Evolutionary conservation across 2,113 vertebrate species (phyloP), one percentile per base, ranked within the genome.

Genomic region (Perccottus glenii): DNA sequence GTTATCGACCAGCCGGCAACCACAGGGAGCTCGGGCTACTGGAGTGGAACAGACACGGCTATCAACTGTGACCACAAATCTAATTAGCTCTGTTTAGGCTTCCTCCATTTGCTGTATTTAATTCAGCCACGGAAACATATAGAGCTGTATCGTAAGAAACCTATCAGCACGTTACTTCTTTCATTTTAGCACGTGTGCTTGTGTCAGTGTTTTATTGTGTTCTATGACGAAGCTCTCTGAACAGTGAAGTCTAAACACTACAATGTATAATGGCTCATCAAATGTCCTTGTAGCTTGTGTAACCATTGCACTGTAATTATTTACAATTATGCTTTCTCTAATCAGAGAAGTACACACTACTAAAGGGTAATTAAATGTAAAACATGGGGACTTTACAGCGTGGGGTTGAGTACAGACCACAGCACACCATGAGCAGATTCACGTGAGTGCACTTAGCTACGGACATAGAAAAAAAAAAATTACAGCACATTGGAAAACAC

Each of bases 301-400:
- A 32, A 19, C 19, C 53, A 38, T 57, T 3, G 19, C 15, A 27
- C 11, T 40, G 45, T 19, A 67, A 78, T 74, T 70, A 78, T 66
- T 84, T 71, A 75, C 42, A 75, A 64, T 67, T 64, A 63, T 12
- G 32, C 33, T 6, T 32, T 19, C 8, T 59, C 38, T 73, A 81
- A 78, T 82, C 58, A 74, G 78, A 60, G 62, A 27, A 19, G 5
- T 50, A 44, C 32, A 38, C 1, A 32, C 58, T 66, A 9, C 42
- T 36, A 70, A 58, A 8, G n/a, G 10, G 12, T 78, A 78, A 84
- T 85, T 81, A 77, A 69, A 70, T 15, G 57, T 42, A 10, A 63
- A 59, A 64, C 15, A 9, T 12, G 32, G 7, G 1, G 3, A 51
- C 79, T 67, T 70, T 79, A 74, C 72, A 71, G 42, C 63, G 16